Percentiles rank a stretch among this genome's conserved stretches.
Evolutionary conservation across 2,888 invertebrate species (phyloP).

Genomic region (Piscicola geometra): DNA sequence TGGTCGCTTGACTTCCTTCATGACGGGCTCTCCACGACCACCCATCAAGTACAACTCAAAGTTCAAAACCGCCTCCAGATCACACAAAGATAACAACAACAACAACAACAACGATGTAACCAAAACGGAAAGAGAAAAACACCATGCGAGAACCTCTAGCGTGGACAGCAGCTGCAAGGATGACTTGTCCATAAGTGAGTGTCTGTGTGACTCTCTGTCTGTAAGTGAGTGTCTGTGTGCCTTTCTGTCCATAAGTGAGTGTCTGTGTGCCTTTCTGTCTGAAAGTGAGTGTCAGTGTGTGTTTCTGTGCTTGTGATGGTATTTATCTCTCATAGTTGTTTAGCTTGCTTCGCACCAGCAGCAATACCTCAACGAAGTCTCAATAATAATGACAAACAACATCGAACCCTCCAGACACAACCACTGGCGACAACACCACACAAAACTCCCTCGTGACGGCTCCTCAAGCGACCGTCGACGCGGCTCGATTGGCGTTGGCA

Average conservation of each 20-base stretch:
- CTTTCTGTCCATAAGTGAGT: no score
- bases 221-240: no score
- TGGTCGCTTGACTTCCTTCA: conserved; percentile 27
- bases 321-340: no score
- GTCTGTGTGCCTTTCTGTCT: no score
- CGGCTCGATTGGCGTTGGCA: conserved; percentile 35
- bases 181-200: neutral
- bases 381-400: no score
- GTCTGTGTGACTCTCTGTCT: neutral
- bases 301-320: no score
- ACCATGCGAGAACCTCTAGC: neutral
- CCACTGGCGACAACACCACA: neutral
- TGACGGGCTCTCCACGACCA: conserved; percentile 27
- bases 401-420: conserved; percentile 5
- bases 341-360: no score
- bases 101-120: neutral
- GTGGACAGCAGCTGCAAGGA: neutral
- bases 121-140: conserved; percentile 4
- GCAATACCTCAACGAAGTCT: no score
- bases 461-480: conserved; percentile 34
- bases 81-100: no score
- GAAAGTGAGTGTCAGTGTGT: no score
- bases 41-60: conserved; percentile 17
- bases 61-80: neutral
- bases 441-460: neutral